Conservation (phyloP, 2,888 invertebrate genomes). For the Brenthis hecate region DNA sequence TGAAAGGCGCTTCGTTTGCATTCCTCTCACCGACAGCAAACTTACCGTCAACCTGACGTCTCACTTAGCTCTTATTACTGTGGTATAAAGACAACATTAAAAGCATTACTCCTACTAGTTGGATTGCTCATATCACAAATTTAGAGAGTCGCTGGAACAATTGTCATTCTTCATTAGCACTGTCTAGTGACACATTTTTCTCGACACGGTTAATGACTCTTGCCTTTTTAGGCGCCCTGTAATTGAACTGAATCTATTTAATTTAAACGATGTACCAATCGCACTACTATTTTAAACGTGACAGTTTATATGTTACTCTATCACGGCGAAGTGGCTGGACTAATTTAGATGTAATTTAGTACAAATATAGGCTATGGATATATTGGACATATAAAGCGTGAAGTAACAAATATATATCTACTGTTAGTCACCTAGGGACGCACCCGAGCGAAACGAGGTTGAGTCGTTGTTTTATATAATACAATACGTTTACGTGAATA, state of each 20-base stretch:
- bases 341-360: too few species aligned
- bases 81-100: slow-evolving; percentile 22
- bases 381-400: too few species aligned
- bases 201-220: slow-evolving; percentile 45
- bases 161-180: slow-evolving; percentile 70
- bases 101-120: slow-evolving; percentile 7
- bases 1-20: slow-evolving; percentile 58
- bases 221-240: slow-evolving; percentile 24
- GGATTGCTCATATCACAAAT: slow-evolving; percentile 48
- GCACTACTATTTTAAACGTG: too few species aligned
- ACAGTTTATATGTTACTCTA: too few species aligned
- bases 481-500: too few species aligned
- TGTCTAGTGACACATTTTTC: slow-evolving; percentile 58
- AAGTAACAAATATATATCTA: too few species aligned
- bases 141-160: slow-evolving; percentile 67
- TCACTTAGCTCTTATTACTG: slow-evolving; percentile 21
- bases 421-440: too few species aligned
- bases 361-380: too few species aligned
- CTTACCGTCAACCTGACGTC: slow-evolving; percentile 39
- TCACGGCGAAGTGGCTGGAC: too few species aligned
- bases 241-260: slow-evolving; percentile 8
- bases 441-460: too few species aligned
- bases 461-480: too few species aligned
- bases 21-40: slow-evolving; percentile 61
- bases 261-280: neutral